phyloP scores from a whole-genome alignment of 30 jellyfish, hydroid and myxozoan genomes.

The Clytia hemisphaerica region DNA sequence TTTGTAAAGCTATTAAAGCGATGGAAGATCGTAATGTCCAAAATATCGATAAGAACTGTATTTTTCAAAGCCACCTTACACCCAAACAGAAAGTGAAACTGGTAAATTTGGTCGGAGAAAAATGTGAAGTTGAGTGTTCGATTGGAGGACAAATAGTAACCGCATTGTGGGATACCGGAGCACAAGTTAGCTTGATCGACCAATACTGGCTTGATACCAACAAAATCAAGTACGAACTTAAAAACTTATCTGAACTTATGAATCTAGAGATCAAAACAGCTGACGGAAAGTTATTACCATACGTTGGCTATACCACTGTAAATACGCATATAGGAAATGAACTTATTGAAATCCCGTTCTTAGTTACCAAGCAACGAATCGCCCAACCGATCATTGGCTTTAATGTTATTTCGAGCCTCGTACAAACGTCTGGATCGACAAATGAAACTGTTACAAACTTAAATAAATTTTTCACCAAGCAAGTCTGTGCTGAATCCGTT shows the following conservation, averaged over 20 bases:
- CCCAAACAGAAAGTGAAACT: slow-evolving; percentile 28
- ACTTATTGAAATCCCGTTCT: slow-evolving; percentile 16
- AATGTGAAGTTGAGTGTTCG: slow-evolving; percentile 39
- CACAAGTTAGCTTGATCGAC: slow-evolving; percentile 35
- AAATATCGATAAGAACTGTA: slow-evolving; percentile 9
- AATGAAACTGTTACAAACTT: too few species aligned
- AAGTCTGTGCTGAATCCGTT: too few species aligned
- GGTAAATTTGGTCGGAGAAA: slow-evolving; percentile 37
- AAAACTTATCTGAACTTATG: neutral
- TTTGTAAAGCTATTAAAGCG: slow-evolving; percentile 29
- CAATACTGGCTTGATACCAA: neutral
- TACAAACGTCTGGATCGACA: too few species aligned
- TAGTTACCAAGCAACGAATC: slow-evolving; percentile 27
- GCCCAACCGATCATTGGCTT: slow-evolving; percentile 26
- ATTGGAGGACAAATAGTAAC: slow-evolving; percentile 19
- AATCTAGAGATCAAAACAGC: neutral
- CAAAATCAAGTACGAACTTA: neutral
- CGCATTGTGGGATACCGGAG: slow-evolving; percentile 51
- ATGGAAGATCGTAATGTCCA: slow-evolving; percentile 10
- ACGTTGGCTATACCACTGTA: slow-evolving; percentile 25
- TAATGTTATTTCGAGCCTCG: too few species aligned
- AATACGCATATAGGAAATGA: neutral
- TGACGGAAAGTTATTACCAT: slow-evolving; percentile 32
- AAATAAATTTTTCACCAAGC: too few species aligned
- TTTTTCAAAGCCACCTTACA: slow-evolving; percentile 21